These are phyloP conservation scores for Sterna hirundo DNA, from an alignment of 2,113 vertebrate genomes.

Conservation along the genomic window DNA sequence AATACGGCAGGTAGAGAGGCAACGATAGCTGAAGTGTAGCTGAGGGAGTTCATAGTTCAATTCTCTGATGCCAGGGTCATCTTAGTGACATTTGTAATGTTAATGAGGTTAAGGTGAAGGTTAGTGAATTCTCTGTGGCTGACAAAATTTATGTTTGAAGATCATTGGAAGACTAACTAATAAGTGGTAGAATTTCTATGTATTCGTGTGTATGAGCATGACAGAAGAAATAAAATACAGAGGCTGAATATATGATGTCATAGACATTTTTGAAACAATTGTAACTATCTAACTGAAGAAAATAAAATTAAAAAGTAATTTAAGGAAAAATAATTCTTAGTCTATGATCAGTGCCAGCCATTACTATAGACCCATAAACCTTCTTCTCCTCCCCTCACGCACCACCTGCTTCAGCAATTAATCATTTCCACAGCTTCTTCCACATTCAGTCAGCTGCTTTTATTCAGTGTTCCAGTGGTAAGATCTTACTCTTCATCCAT, in stretches of 20 bases:
- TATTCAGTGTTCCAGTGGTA: background rate
- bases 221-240: background rate
- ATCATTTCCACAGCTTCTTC: background rate
- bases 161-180: background rate
- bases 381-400: background rate
- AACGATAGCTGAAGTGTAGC: background rate
- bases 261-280: background rate
- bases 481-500: background rate
- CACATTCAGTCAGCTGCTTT: background rate
- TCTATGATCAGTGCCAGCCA: background rate
- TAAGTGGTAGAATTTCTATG: background rate
- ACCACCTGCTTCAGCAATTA: background rate
- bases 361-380: background rate
- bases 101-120: background rate
- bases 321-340: background rate
- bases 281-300: background rate
- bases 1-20: background rate
- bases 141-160: background rate
- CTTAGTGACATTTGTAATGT: background rate
- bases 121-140: background rate
- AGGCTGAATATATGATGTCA: background rate
- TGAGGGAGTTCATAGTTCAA: background rate
- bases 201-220: rapidly evolving
- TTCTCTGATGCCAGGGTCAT: background rate
- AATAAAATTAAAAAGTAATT: background rate